Percentiles rank a stretch among this genome's conserved stretches.
Conservation (phyloP, 2,888 invertebrate genomes). For the Pseudanteris insignis region DNA sequence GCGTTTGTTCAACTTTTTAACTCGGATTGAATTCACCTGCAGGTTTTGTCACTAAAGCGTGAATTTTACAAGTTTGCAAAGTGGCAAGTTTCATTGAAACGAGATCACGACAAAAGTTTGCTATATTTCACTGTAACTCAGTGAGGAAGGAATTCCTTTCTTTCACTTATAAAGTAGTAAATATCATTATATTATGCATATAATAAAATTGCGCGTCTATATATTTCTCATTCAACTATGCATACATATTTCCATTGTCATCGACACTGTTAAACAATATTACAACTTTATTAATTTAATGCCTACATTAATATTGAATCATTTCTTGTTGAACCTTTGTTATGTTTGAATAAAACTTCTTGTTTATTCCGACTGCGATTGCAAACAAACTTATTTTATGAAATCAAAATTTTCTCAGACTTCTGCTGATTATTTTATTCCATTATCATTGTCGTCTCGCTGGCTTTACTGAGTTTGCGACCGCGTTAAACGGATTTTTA, state of each 20-base stretch:
- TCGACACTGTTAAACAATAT: no score
- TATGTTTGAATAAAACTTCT: constrained; percentile 1
- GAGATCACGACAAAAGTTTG: constrained; percentile 37
- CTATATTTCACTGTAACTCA: constrained; percentile 23
- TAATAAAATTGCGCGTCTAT: neutral
- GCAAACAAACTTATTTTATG: constrained; percentile 1
- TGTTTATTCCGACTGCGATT: constrained; percentile 3
- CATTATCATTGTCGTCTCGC: no score
- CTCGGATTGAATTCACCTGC: constrained; percentile 25
- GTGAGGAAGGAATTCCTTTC: constrained; percentile 22
- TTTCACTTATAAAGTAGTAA: constrained; percentile 27
- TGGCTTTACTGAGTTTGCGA: no score
- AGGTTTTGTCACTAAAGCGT: constrained; percentile 27
- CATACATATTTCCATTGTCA: constrained; percentile 1
- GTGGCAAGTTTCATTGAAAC: constrained; percentile 41
- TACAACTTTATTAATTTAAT: no score
- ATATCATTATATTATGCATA: constrained; percentile 32
- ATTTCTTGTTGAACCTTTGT: no score
- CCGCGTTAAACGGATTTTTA: no score
- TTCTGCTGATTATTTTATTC: no score
- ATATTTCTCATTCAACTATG: neutral
- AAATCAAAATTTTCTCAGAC: no score
- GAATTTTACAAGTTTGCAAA: constrained; percentile 40
- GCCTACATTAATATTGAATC: constrained; percentile 6
- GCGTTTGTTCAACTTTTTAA: constrained; percentile 35